Evolutionary conservation across 2,113 vertebrate genomes (phyloP), one percentile per base, ranked within the genome.

Genomic region (Tragelaphus buxtoni): DNA sequence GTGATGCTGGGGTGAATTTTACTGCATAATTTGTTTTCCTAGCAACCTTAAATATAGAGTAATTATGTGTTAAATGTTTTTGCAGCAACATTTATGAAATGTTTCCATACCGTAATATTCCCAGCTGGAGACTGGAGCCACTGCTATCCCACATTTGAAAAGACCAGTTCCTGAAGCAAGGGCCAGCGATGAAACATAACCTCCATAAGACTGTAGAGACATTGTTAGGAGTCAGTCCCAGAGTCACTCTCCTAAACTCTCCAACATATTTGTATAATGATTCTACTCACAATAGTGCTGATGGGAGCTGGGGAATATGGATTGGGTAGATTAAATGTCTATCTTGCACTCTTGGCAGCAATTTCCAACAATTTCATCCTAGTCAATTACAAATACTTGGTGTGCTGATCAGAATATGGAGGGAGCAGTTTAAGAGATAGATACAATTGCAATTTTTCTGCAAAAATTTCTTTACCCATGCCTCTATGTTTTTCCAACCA

Each of bases 41-140:
- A 97, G 91, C 74, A 97, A 94, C 95, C 95, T 98, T 65, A 98
- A 97, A 97, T 97, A 98, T 92, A 97, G 97, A 98, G 91, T 93
- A 91, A 97, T 97, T 98, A 98, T 94, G 95, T 95, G 81, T 95
- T 97, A 95, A 95, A 95, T 96, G 79, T 97, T 98, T 99, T 97
- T 88, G 97, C 79, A 92, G 86, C 91, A 98, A 94, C 55, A 84
- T 98, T 98, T 97, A 97, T 97, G 63, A 98, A 85, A 97, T 98
- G 51, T 90, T 98, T 98, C 95, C 99, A 97, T 99, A 99, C 99
- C 99, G 28, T 99, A 99, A 99, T 99, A 99, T 97, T 99, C 99
- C 99, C 99, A 99, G 97, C 99, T 99, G 96, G 99, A 99, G 90
- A 99, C 99, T 20, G 99, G 99, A 97, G 99, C 99, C 58, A 99